These are phyloP conservation scores for Eumacrocentrus americanus DNA, from an alignment of 2,888 invertebrate species.

Conservation along the genomic window DNA sequence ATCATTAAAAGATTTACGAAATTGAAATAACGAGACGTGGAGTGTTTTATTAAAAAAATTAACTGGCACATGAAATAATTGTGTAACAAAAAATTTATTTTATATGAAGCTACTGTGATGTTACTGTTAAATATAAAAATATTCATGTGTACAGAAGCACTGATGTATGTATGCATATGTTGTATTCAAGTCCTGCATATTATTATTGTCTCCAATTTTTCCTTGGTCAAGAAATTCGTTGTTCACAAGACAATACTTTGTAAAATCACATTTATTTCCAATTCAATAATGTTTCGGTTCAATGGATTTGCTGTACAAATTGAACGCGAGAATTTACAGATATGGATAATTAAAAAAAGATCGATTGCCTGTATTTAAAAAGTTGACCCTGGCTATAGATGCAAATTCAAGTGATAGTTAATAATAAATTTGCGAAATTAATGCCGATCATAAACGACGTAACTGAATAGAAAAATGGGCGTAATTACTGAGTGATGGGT, in stretches of 20 bases:
- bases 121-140: slow-evolving; percentile 59
- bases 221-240: not conserved
- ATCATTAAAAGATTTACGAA: no score
- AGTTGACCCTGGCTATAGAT: not conserved
- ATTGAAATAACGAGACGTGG: no score
- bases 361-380: not conserved
- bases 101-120: slow-evolving; percentile 62
- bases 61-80: no score
- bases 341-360: not conserved
- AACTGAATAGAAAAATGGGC: no score
- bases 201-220: not conserved
- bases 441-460: no score
- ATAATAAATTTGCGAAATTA: no score
- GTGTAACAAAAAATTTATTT: no score
- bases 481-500: not conserved
- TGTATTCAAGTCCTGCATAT: slow-evolving; percentile 40
- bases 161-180: slow-evolving; percentile 16
- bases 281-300: no score
- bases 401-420: no score
- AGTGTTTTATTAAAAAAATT: no score
- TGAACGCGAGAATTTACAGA: not conserved
- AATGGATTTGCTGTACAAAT: not conserved
- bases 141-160: slow-evolving; percentile 7
- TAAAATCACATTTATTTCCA: slow-evolving; percentile 62
- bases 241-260: slow-evolving; percentile 36